A percentile compares a stretch with the other conserved stretches of the same genome.
phyloP scores from a whole-genome alignment of 2,888 invertebrate genomes.

The Phyllotreta striolata region DNA sequence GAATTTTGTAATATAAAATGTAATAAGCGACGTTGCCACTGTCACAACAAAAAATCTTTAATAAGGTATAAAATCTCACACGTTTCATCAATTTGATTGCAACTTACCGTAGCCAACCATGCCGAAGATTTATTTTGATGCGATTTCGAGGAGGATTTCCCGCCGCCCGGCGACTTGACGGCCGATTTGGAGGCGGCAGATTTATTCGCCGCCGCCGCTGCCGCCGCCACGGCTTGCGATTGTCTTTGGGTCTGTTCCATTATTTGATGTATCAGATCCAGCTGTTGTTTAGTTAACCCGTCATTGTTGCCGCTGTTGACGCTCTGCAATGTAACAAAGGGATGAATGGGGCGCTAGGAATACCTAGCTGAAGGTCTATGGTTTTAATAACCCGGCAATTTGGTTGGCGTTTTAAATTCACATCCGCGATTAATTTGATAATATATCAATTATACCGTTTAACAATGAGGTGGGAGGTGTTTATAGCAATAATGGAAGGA shows the following conservation, averaged over 20 bases:
- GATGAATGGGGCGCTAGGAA: slow-evolving; percentile 13
- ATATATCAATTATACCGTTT: too few species aligned
- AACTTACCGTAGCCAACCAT: slow-evolving; percentile 39
- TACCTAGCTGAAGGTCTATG: slow-evolving; percentile 1
- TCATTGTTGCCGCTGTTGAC: slow-evolving; percentile 67
- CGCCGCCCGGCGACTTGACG: slow-evolving; percentile 19
- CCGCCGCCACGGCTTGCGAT: slow-evolving; percentile 62
- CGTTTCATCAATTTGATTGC: background rate
- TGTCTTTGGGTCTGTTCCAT: slow-evolving; percentile 76
- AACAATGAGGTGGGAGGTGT: too few species aligned
- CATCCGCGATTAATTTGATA: too few species aligned
- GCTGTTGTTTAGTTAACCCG: slow-evolving; percentile 75
- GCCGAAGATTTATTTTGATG: slow-evolving; percentile 32
- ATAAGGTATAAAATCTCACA: background rate
- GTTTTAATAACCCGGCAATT: background rate
- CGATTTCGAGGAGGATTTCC: slow-evolving; percentile 38
- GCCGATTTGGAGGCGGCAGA: slow-evolving; percentile 56
- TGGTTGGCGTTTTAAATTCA: slow-evolving; percentile 1
- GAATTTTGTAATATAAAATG: too few species aligned
- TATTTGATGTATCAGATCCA: slow-evolving; percentile 78
- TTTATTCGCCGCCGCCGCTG: slow-evolving; percentile 33
- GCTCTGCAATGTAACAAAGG: slow-evolving; percentile 53
- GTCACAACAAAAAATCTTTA: too few species aligned
- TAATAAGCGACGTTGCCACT: too few species aligned
- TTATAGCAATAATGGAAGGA: too few species aligned